These are phyloP conservation scores for Dipodomys merriami DNA, from an alignment of 2,113 vertebrate genomes.

Conservation along the genomic window DNA sequence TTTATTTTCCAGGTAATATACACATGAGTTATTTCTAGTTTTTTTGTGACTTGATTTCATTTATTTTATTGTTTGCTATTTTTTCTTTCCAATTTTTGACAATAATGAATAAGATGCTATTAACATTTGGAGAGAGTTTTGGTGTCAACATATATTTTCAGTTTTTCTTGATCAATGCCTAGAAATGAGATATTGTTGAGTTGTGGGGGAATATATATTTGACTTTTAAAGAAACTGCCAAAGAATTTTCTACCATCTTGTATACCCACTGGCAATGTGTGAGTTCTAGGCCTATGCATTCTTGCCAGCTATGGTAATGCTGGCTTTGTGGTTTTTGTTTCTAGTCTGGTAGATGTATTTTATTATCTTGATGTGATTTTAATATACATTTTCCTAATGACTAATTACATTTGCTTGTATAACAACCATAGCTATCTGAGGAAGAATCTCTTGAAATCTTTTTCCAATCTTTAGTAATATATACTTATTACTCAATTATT, in stretches of 20 bases:
- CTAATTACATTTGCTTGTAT: background rate
- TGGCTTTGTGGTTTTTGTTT: background rate
- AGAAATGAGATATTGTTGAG: background rate
- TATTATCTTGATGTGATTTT: background rate
- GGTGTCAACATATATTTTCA: background rate
- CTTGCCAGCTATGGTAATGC: background rate
- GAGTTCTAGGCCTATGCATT: background rate
- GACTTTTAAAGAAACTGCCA: background rate
- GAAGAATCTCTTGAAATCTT: background rate
- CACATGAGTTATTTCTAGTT: background rate
- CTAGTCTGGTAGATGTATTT: background rate
- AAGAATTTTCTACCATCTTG: background rate
- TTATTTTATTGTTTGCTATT: no score
- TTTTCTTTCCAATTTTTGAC: background rate
- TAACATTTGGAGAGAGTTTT: background rate
- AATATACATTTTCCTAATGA: background rate
- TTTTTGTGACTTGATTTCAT: no score
- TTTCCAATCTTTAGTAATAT: constrained; percentile 12
- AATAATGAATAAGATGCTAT: background rate
- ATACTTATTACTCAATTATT: background rate
- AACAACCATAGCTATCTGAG: background rate
- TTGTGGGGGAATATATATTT: background rate
- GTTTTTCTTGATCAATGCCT: background rate
- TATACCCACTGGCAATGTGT: background rate
- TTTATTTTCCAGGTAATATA: background rate